phyloP scores from a whole-genome alignment of 2,113 vertebrate genomes.

The Saguinus imperator region DNA sequence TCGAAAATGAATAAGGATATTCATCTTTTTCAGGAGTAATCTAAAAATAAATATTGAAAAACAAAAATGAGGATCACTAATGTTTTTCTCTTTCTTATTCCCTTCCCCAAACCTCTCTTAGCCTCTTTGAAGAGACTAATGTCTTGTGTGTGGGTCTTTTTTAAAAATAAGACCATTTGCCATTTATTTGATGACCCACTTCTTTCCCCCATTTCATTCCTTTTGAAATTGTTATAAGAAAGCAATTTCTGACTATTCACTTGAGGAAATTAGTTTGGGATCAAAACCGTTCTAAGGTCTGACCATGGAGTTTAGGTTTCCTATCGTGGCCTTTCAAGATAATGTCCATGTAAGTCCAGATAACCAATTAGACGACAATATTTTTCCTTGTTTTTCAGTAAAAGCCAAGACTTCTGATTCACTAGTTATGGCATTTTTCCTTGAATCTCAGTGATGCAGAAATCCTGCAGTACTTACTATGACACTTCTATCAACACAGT shows the following conservation, averaged over 20 bases:
- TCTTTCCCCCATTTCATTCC: constrained; percentile 11
- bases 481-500: constrained; percentile 10
- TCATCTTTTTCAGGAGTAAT: neutral
- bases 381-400: constrained; percentile 9
- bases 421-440: constrained; percentile 19
- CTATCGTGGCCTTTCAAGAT: neutral
- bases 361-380: neutral
- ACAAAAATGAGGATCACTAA: neutral
- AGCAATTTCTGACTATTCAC: constrained; percentile 56
- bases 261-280: constrained; percentile 61
- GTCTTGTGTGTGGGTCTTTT: neutral
- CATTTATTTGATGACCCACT: constrained; percentile 46
- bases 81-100: neutral
- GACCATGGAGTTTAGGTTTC: neutral
- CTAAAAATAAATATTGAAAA: neutral
- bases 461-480: neutral
- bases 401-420: constrained; percentile 46
- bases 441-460: neutral
- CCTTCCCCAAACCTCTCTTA: neutral
- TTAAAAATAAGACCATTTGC: neutral
- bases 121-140: neutral
- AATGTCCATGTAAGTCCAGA: neutral
- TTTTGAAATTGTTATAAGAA: constrained; percentile 56
- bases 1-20: neutral
- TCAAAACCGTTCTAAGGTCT: constrained; percentile 30